Conservation (phyloP, 2,113 vertebrate species). For the Burhinus bistriatus region DNA sequence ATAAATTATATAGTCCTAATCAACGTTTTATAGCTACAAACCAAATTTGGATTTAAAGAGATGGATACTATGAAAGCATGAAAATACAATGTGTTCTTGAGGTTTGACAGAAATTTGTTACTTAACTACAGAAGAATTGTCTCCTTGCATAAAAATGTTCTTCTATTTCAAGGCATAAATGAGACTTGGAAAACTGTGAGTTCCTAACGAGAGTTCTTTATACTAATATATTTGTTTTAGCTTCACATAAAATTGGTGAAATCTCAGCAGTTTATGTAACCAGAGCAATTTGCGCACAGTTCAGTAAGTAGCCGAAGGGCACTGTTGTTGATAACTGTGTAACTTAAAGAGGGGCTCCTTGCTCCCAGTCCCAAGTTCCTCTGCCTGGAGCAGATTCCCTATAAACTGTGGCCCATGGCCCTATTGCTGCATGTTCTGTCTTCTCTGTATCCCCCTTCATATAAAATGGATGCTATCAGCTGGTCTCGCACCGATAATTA, state of each 20-base stretch:
- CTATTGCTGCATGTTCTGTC: neutral
- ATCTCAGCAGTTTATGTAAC: neutral
- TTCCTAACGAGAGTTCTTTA: neutral
- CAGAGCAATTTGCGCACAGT: neutral
- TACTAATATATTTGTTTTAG: neutral
- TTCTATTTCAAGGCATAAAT: neutral
- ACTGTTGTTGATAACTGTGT: neutral
- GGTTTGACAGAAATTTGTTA: conserved; percentile 39
- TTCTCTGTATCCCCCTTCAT: neutral
- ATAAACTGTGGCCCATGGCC: neutral
- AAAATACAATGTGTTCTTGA: conserved; percentile 37
- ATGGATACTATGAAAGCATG: neutral
- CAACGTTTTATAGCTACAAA: conserved; percentile 41
- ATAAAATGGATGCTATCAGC: neutral
- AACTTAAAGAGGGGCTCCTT: neutral
- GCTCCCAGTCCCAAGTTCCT: neutral
- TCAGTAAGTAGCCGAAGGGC: neutral
- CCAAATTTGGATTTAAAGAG: conserved; percentile 30
- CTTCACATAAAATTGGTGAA: neutral
- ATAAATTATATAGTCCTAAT: conserved; percentile 50
- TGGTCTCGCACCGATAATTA: neutral
- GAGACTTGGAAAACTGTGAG: neutral
- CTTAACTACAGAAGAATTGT: conserved; percentile 2
- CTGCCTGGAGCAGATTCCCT: neutral
- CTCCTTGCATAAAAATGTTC: neutral